phyloP scores from a whole-genome alignment of 1,140 invertebrate species.

The Drosophila grimshawi region DNA sequence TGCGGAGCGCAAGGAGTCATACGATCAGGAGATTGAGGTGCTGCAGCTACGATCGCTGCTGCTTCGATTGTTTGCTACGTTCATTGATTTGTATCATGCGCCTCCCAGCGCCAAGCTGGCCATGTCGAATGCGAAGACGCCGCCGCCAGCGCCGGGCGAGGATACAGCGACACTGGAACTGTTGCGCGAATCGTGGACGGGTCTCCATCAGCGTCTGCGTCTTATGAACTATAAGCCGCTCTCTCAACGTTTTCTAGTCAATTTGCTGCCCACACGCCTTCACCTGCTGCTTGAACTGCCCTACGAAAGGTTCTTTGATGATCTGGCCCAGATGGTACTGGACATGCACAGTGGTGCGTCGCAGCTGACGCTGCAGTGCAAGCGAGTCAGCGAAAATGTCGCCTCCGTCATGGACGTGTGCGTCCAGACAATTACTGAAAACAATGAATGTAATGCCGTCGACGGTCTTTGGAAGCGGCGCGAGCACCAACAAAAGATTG shows the following conservation, averaged over 20 bases:
- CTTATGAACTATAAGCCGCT: constrained; percentile 75
- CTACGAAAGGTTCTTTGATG: constrained; percentile 79
- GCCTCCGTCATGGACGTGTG: constrained; percentile 55
- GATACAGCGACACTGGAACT: constrained; percentile 65
- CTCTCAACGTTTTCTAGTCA: constrained; percentile 84
- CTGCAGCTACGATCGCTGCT: constrained; percentile 72
- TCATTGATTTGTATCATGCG: constrained; percentile 75
- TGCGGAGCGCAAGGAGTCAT: constrained; percentile 74
- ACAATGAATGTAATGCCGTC: constrained; percentile 63
- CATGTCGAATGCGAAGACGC: constrained; percentile 19
- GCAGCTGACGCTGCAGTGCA: constrained; percentile 61
- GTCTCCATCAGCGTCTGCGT: constrained; percentile 72
- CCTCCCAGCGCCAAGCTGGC: constrained; percentile 36
- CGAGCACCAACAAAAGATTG: constrained; percentile 68
- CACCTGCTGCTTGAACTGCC: constrained; percentile 72
- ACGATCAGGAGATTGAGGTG: constrained; percentile 79
- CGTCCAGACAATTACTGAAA: constrained; percentile 61
- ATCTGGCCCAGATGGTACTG: constrained; percentile 69
- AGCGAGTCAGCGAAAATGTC: constrained; percentile 68
- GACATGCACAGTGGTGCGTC: constrained; percentile 58
- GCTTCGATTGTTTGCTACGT: constrained; percentile 73
- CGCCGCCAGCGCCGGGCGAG: constrained; percentile 9
- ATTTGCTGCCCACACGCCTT: constrained; percentile 80
- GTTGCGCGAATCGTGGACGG: constrained; percentile 72
- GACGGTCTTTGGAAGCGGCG: constrained; percentile 76